These are phyloP conservation scores for Tethea ocularis DNA, from an alignment of 2,888 invertebrate species.

Conservation along the genomic window DNA sequence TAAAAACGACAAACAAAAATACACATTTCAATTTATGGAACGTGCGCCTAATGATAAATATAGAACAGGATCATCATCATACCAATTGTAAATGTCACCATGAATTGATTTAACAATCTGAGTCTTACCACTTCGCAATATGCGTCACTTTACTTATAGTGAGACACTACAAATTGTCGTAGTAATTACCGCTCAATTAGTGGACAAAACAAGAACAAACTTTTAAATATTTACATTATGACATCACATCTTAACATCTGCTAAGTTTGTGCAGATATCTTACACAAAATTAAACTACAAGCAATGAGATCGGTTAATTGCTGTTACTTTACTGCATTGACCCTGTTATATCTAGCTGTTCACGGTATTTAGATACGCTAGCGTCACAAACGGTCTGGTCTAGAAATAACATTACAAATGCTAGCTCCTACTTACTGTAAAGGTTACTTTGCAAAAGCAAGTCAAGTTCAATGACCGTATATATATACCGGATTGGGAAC, in stretches of 20 bases:
- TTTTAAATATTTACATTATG: conserved; percentile 1
- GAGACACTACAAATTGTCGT: neutral
- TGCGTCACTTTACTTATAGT: neutral
- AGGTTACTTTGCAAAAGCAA: conserved; percentile 33
- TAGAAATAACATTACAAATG: conserved; percentile 17
- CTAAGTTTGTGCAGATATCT: neutral
- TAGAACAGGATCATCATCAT: conserved; percentile 17
- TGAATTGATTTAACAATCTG: neutral
- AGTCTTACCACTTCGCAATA: conserved; percentile 2
- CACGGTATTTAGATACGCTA: neutral
- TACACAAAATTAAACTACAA: neutral
- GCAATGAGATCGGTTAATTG: neutral
- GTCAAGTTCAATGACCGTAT: conserved; percentile 39
- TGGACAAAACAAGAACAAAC: neutral
- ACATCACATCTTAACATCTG: neutral
- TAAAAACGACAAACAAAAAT: neutral
- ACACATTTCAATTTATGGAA: neutral
- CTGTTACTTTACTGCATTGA: neutral
- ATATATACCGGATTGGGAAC: conserved; percentile 27
- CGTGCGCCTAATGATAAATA: conserved; percentile 27
- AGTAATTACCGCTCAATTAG: neutral
- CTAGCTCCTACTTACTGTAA: conserved; percentile 17
- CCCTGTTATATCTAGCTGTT: neutral
- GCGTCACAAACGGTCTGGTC: conserved; percentile 13
- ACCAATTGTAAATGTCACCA: conserved; percentile 1